Conservation (phyloP, 64 coral and sea anemone genomes). For the Montipora capricornis region DNA sequence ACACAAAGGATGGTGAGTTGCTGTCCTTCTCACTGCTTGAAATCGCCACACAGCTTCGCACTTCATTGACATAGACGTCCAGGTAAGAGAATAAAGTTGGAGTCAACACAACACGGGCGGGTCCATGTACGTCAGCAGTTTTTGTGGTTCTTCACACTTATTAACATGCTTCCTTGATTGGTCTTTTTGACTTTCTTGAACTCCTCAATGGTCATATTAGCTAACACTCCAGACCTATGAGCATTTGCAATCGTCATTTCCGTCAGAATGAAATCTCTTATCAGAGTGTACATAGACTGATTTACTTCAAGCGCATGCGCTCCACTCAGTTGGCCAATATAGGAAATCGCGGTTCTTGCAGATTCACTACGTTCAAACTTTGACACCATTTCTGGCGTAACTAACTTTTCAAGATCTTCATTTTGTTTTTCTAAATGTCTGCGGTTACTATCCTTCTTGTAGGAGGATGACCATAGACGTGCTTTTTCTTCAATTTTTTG, state of each 20-base stretch:
- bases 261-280: no score
- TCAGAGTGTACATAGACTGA: no score
- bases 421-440: not conserved
- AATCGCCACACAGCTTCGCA: not conserved
- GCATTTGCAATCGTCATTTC: conserved; percentile 5
- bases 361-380: not conserved
- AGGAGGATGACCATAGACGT: no score
- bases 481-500: no score
- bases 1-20: not conserved
- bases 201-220: not conserved
- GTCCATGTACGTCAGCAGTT: not conserved
- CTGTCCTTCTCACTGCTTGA: not conserved
- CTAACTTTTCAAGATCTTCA: not conserved
- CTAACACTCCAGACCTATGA: not conserved
- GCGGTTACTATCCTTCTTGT: not conserved
- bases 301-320: not conserved
- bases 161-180: not conserved
- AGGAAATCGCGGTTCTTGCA: not conserved
- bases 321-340: not conserved
- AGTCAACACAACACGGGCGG: not conserved
- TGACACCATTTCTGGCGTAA: not conserved
- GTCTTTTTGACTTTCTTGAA: not conserved
- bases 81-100: conserved; percentile 6
- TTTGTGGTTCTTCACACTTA: no score
- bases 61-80: not conserved